phyloP scores from a whole-genome alignment of 2,797 vertebrate genomes.

The Enteromius afrohamiltoni region DNA sequence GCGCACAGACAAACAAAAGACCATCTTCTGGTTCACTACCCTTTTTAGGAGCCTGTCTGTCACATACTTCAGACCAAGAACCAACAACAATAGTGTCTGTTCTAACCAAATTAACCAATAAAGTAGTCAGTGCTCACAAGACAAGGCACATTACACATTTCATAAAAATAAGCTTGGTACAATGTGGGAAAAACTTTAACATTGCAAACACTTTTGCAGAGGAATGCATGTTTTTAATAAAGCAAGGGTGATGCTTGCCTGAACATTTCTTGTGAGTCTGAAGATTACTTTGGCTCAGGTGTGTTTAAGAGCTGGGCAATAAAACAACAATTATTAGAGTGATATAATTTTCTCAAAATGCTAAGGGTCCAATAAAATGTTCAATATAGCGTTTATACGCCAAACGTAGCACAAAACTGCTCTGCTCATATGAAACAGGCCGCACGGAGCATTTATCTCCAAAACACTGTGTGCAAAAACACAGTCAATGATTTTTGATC shows the following conservation, averaged over 20 bases:
- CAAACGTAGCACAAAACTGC: not conserved
- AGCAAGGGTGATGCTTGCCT: not conserved
- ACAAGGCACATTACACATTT: not conserved
- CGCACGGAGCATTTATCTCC: too few species aligned
- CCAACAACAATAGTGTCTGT: not conserved
- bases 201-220: not conserved
- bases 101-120: conserved; percentile 11
- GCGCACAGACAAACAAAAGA: conserved; percentile 25
- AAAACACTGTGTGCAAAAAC: not conserved
- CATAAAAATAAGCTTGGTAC: not conserved
- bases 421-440: too few species aligned
- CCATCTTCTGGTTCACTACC: conserved; percentile 46
- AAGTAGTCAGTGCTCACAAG: not conserved
- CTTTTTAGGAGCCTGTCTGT: conserved; percentile 20
- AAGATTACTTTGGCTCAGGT: not conserved
- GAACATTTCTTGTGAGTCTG: not conserved
- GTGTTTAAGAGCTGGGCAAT: not conserved
- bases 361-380: not conserved
- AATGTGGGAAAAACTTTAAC: not conserved
- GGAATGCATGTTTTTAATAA: not conserved
- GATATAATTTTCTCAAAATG: not conserved
- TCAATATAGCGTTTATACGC: not conserved
- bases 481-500: not conserved
- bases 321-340: not conserved
- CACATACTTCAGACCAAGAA: not conserved